These are phyloP conservation scores for Zygaena filipendulae DNA, from an alignment of 2,888 invertebrate species.

Conservation along the genomic window DNA sequence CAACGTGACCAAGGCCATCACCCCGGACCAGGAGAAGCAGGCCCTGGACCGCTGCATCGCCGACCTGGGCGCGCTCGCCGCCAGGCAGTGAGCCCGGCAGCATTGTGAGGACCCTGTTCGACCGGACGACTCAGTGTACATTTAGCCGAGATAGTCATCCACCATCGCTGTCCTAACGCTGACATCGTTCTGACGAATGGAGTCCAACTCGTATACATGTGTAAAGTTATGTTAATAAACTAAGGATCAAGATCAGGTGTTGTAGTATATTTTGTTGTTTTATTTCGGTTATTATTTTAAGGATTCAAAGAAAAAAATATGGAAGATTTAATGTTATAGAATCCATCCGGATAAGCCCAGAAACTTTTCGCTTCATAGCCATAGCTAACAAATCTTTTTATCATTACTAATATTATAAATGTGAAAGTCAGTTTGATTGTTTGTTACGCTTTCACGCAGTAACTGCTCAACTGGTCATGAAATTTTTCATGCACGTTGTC, in stretches of 20 bases:
- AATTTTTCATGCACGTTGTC: no score
- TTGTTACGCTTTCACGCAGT: no score
- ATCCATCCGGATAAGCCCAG: no score
- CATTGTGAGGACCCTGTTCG: no score
- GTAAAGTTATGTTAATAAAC: slow-evolving; percentile 8
- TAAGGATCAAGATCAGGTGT: slow-evolving; percentile 6
- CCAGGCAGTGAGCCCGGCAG: no score
- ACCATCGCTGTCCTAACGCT: slow-evolving; percentile 19
- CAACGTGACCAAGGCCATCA: slow-evolving; percentile 87
- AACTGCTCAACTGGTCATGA: no score
- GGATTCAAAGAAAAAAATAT: background rate
- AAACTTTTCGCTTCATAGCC: no score
- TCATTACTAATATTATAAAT: no score
- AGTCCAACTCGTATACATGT: slow-evolving; percentile 23
- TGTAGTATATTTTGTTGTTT: slow-evolving; percentile 3
- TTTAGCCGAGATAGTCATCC: slow-evolving; percentile 17
- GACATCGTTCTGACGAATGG: no score
- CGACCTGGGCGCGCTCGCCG: slow-evolving; percentile 82
- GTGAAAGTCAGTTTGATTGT: no score
- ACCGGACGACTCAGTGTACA: slow-evolving; percentile 1
- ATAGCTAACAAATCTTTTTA: no score
- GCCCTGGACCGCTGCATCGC: slow-evolving; percentile 88
- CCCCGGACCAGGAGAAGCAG: slow-evolving; percentile 94
- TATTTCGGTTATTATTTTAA: background rate
- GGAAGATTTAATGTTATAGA: no score